Evolutionary conservation across 1,140 invertebrate genomes (phyloP).

Genomic region (Subanguina moxae): DNA sequence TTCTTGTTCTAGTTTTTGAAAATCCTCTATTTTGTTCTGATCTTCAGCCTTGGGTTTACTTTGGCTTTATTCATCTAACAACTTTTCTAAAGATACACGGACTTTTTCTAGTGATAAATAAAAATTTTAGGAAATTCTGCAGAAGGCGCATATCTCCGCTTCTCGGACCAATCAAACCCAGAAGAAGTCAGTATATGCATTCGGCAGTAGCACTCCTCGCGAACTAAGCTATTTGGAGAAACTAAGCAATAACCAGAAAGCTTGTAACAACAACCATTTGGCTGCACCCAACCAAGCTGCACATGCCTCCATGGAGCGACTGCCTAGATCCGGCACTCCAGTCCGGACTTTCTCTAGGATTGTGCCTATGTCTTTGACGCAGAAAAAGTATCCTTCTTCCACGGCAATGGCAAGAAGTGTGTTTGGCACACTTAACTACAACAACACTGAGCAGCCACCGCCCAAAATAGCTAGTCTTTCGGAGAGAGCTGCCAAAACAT

Average conservation of each 20-base stretch:
- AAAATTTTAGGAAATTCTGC: conserved; percentile 44
- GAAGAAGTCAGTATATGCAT: conserved; percentile 42
- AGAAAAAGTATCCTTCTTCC: conserved; percentile 8
- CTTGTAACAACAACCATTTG: conserved; percentile 19
- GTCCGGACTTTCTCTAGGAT: conserved; percentile 12
- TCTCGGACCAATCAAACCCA: conserved; percentile 34
- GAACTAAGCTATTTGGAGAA: conserved; percentile 48
- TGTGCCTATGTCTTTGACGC: conserved; percentile 3
- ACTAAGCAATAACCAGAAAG: conserved; percentile 29
- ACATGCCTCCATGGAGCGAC: neutral
- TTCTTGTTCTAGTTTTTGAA: no score
- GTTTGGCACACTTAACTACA: conserved; percentile 18
- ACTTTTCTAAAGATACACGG: no score
- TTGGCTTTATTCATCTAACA: no score
- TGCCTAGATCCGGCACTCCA: conserved; percentile 17
- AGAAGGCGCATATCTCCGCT: conserved; percentile 38
- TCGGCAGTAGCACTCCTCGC: conserved; percentile 48
- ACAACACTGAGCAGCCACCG: neutral
- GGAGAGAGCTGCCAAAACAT: neutral
- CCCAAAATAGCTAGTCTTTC: neutral
- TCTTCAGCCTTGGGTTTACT: no score
- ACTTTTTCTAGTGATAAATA: neutral
- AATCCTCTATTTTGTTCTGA: no score
- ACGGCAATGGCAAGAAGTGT: conserved; percentile 24
- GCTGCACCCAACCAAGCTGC: neutral